Base-by-base conservation (phyloP, 2,797 vertebrate species). In the Syndactyla subalaris region DNA sequence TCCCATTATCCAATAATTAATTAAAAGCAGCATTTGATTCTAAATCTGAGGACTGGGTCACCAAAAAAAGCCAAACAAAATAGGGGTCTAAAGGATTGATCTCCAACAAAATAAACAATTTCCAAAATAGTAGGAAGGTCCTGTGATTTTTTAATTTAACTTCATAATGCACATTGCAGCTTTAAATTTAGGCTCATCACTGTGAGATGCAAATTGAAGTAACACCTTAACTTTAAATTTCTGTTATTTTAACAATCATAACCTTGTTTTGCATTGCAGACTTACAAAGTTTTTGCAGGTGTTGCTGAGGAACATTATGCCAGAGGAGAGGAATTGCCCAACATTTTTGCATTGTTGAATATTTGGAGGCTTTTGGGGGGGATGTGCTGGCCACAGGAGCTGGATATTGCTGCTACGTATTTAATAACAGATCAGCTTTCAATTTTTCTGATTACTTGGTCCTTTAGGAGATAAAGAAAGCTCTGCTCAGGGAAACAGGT, bases 261-360 rank as follows among this genome's bases (percentile, higher is more conserved):
- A 29, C 20, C 26, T 67, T 38, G 34, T 19, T 93, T 85, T 85
- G 20, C 10, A 34, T 32, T 59, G 48, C 45, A 66, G 73, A 75
- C 20, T 52, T 61, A 9, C 0, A 68, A 19, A 5, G 7, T 75
- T 73, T 84, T 61, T 41, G 30, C 32, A 84, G 36, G 29, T 32
- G 10, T 61, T 88, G 12, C 49, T 46, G 46, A 22, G 54, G 54
- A 2, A 45, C 7, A 4, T 71, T 67, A 23, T 39, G 13, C 36
- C 38, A 65, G 27, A 43, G 43, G 7, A 81, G 27, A 3, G n/a
- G 8, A 72, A 65, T 10, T 67, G 15, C 12, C 18, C 59, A 71
- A 65, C 1, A 2, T 24, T 84, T 78, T 78, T 24, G 3, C 12
- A 24, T 22, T 0, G 0, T 7, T 59, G 74, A 68, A 57, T 12